A percentile compares a stretch with the other conserved stretches of the same genome.
Evolutionary conservation across 2,113 vertebrate species (phyloP).

Genomic region (Vidua chalybeata): DNA sequence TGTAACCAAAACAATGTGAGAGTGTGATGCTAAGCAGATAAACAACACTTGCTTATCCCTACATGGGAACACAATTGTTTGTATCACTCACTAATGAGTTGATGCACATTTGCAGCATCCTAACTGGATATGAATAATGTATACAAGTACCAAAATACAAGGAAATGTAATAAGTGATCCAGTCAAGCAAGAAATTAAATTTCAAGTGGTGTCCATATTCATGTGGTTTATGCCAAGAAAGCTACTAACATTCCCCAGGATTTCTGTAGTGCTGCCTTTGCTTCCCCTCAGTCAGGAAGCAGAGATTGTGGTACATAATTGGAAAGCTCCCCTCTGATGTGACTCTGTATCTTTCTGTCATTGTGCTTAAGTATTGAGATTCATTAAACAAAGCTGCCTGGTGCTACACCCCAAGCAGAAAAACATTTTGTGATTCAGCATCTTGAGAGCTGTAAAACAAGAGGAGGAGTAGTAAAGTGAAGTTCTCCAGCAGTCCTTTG

Average conservation of each 20-base stretch:
- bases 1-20: background rate
- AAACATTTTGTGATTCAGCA: background rate
- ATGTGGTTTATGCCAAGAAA: slow-evolving; percentile 9
- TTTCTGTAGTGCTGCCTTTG: background rate
- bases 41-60: background rate
- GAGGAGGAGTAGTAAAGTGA: background rate
- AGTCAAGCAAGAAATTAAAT: slow-evolving; percentile 63
- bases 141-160: slow-evolving; percentile 32
- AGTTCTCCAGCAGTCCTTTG: background rate
- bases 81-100: background rate
- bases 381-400: background rate
- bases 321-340: background rate
- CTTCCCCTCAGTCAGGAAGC: background rate
- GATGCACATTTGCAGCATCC: background rate
- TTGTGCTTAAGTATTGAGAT: background rate
- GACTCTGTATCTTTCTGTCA: background rate
- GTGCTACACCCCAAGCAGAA: background rate
- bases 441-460: background rate
- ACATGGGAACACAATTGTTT: background rate
- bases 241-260: background rate
- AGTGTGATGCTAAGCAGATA: background rate
- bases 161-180: slow-evolving; percentile 25
- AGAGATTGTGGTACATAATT: background rate
- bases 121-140: slow-evolving; percentile 36
- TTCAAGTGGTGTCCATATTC: slow-evolving; percentile 8